A percentile compares a stretch with the other conserved stretches of the same genome.
phyloP scores from a whole-genome alignment of 1,140 invertebrate species.

The Forficula auricularia region DNA sequence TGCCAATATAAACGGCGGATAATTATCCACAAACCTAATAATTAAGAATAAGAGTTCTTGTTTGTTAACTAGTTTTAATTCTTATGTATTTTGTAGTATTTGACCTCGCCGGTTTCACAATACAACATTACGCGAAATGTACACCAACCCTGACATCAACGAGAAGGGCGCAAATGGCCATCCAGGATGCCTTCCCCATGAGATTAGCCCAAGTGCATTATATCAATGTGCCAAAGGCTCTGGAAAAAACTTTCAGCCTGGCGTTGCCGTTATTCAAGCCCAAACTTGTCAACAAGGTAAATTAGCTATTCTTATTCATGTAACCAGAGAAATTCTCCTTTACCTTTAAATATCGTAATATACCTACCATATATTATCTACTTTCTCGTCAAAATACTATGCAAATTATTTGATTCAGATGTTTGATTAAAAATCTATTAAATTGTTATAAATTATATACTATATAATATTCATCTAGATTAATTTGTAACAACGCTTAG shows the following conservation, averaged over 20 bases:
- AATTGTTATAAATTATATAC: too few species aligned
- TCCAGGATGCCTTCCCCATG: constrained; percentile 28
- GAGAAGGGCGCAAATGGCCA: constrained; percentile 24
- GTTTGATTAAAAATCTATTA: too few species aligned
- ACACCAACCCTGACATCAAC: constrained; percentile 23
- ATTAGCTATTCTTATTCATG: too few species aligned
- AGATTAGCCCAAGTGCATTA: constrained; percentile 23
- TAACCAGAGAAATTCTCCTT: neutral
- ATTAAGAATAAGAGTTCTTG: too few species aligned
- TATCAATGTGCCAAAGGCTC: constrained; percentile 24
- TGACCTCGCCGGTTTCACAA: constrained; percentile 20
- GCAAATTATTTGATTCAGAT: constrained; percentile 7
- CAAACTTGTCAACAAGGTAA: constrained; percentile 26
- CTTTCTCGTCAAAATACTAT: neutral
- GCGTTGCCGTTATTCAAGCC: constrained; percentile 26
- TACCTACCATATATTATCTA: neutral
- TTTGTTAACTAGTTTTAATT: too few species aligned
- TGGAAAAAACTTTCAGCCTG: constrained; percentile 22
- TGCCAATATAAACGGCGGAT: too few species aligned
- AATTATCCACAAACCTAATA: too few species aligned
- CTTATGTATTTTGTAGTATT: too few species aligned
- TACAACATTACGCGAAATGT: constrained; percentile 25
- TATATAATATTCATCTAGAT: too few species aligned
- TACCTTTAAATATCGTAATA: neutral
- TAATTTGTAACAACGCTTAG: too few species aligned